Base-by-base conservation (phyloP, 2,888 invertebrate species). In the Cheilosia vernalis region DNA sequence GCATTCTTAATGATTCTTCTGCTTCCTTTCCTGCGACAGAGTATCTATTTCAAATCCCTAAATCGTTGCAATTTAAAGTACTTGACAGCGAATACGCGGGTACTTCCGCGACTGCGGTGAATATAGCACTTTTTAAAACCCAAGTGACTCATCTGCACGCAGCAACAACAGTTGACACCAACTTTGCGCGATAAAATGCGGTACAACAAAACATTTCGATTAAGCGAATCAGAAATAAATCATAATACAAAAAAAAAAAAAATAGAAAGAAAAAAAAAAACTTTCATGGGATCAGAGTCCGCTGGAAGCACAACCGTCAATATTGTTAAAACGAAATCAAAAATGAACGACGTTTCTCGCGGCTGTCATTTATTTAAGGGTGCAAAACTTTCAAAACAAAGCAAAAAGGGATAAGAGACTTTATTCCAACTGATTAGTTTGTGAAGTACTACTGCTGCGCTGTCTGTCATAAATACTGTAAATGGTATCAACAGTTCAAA, bases 401-500 rank as follows among this genome's bases (percentile, higher is more conserved):
- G 19, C 40, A n/a, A 51, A 53, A 55, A 30, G 40, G 66, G 19
- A 42, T 27, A 42, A 13, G 53, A 49, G 37, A 7, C 51, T 19
- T 17, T 13, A 13, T 44, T 55, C 24, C 24, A 47, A 76, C 51
- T 60, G 67, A 77, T 77, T 55, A 77, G 37, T 33, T 55, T 61
- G 21, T 64, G 13, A 37, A 37, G 37, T 37, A 64, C 10, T 19
- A 21, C 17, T 63, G 33, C 17, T 5, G 17, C 3, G 9, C 19
- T 19, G 37, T 44, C 47, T 64, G 49, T 63, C 33, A 33, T 33
- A 30, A 13, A 9, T 40, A 37, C 37, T 24, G 37, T 37, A 9
- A 27, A 13, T 53, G 51, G 42, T 33, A 76, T 67, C 42, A 47
- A 56, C 19, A 78, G 78, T 78, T 63, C 81, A 81, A 81, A 81